These are phyloP conservation scores for Drosophila demipolita DNA, from an alignment of 2,888 invertebrate genomes.

Conservation along the genomic window DNA sequence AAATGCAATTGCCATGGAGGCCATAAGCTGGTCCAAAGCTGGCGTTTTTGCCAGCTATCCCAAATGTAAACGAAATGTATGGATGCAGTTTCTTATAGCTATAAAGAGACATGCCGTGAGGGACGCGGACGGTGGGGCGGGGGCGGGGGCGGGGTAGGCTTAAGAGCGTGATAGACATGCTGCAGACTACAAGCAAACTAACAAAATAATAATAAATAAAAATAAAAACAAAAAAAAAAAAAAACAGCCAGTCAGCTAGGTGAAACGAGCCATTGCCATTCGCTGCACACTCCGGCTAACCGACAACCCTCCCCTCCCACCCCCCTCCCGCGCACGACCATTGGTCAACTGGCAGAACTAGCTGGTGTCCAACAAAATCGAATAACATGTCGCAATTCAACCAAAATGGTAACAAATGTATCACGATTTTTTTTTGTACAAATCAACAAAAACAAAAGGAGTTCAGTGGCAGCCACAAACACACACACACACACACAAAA, in stretches of 20 bases:
- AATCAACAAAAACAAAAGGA: slow-evolving; percentile 14
- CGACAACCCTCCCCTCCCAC: too few relatives aligned
- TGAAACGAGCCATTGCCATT: slow-evolving; percentile 38
- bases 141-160: neutral
- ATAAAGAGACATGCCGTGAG: neutral
- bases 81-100: slow-evolving; percentile 27
- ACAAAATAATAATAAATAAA: slow-evolving; percentile 5
- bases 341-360: slow-evolving; percentile 60
- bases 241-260: slow-evolving; percentile 8
- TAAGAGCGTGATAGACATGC: slow-evolving; percentile 45
- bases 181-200: slow-evolving; percentile 31
- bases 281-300: neutral
- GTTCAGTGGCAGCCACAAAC: slow-evolving; percentile 40
- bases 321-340: neutral
- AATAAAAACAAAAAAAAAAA: too few relatives aligned
- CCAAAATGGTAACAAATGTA: slow-evolving; percentile 52
- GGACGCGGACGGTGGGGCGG: neutral
- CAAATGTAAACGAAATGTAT: slow-evolving; percentile 44
- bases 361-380: slow-evolving; percentile 35
- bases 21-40: slow-evolving; percentile 11
- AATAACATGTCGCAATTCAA: slow-evolving; percentile 58
- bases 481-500: too few relatives aligned
- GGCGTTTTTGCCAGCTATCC: slow-evolving; percentile 22
- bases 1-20: slow-evolving; percentile 49
- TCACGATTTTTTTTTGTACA: slow-evolving; percentile 12